Evolutionary conservation across 2,797 vertebrate species (phyloP).

Genomic region (Petrocephalus schoutedeni): DNA sequence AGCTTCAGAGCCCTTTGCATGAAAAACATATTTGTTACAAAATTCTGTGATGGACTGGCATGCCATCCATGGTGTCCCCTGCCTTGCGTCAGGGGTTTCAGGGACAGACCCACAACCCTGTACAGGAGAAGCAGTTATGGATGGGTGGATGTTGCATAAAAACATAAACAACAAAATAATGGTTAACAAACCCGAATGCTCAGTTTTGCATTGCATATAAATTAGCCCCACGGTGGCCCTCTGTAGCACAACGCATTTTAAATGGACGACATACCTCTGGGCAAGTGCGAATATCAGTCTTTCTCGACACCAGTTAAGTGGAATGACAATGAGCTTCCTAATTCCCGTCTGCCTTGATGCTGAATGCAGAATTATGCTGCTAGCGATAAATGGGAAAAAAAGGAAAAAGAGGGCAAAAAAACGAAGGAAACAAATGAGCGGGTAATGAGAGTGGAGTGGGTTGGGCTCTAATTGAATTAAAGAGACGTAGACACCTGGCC

Average conservation of each 20-base stretch:
- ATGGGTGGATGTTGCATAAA: not conserved
- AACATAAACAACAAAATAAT: not conserved
- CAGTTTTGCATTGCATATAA: not conserved
- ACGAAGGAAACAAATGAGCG: conserved; percentile 82
- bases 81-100: not conserved
- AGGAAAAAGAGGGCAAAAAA: conserved; percentile 31
- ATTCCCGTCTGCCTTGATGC: conserved; percentile 68
- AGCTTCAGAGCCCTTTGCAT: not conserved
- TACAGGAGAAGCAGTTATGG: not conserved
- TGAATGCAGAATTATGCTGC: conserved; percentile 73
- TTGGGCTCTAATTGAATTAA: conserved; percentile 98
- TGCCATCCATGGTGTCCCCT: not conserved
- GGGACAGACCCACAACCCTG: not conserved
- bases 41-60: not conserved
- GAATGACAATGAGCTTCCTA: conserved; percentile 58
- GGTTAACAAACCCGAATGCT: not conserved
- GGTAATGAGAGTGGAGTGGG: conserved; percentile 83
- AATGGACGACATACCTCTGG: conserved; percentile 53
- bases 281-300: conserved; percentile 63
- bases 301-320: conserved; percentile 60
- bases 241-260: not conserved
- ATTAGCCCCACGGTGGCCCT: not conserved
- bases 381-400: conserved; percentile 50
- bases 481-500: conserved; percentile 84
- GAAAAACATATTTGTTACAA: not conserved